A percentile compares a stretch with the other conserved stretches of the same genome.
These are phyloP conservation scores for Coregonus suidteri DNA, from an alignment of 2,797 vertebrate genomes.

Conservation along the genomic window DNA sequence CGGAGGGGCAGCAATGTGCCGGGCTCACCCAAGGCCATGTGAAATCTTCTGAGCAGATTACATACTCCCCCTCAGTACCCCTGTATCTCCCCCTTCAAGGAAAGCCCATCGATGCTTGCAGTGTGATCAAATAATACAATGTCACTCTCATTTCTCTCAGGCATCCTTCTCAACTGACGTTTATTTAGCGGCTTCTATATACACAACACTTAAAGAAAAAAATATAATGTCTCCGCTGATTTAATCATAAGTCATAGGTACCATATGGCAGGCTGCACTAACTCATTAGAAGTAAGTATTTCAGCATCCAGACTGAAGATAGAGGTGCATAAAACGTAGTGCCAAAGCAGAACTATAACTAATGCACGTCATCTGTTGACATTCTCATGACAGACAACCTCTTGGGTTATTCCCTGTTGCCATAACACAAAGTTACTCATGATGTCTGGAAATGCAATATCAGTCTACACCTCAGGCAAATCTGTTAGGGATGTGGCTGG, in stretches of 20 bases:
- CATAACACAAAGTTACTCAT: conserved; percentile 51
- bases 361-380: conserved; percentile 20
- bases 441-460: conserved; percentile 60
- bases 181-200: too few relatives aligned
- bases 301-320: conserved; percentile 7
- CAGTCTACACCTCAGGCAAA: conserved; percentile 54
- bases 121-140: conserved; percentile 47
- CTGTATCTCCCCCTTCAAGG: conserved; percentile 3
- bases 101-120: conserved; percentile 44
- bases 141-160: conserved; percentile 41
- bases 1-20: conserved; percentile 64
- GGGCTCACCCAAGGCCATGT: conserved; percentile 62
- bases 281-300: background rate
- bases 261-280: background rate
- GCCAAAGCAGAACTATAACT: background rate
- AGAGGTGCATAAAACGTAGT: background rate
- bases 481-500: conserved; percentile 50
- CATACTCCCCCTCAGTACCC: conserved; percentile 51
- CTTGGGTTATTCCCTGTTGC: conserved; percentile 27
- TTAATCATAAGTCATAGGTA: background rate
- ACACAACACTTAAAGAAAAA: too few relatives aligned
- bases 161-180: conserved; percentile 32
- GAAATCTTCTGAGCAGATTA: conserved; percentile 76
- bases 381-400: conserved; percentile 27
- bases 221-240: too few relatives aligned